Conservation (phyloP, 2,797 vertebrate species). For the Pteronotus mesoamericanus region DNA sequence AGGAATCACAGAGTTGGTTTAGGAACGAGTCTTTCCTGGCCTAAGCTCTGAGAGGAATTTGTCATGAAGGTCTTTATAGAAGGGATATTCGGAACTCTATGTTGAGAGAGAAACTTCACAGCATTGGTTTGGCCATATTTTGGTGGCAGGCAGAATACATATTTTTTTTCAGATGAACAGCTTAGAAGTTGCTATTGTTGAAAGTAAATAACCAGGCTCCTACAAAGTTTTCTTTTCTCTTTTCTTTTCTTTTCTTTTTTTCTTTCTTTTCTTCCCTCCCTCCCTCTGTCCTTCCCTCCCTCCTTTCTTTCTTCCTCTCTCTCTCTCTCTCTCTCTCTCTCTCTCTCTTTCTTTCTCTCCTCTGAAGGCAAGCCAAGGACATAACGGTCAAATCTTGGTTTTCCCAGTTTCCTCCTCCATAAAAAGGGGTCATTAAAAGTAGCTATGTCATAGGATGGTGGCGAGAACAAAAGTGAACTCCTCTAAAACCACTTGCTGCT, state of each 20-base stretch:
- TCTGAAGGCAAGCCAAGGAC: not conserved
- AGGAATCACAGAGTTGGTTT: not conserved
- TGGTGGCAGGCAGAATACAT: not conserved
- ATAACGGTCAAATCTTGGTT: not conserved
- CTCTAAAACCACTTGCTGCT: not conserved
- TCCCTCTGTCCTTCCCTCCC: not conserved
- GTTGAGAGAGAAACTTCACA: not conserved
- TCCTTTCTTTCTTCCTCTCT: too few species aligned
- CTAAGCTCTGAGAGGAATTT: not conserved
- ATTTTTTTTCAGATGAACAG: not conserved
- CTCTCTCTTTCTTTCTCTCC: not conserved
- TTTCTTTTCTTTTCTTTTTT: not conserved
- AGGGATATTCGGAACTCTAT: not conserved
- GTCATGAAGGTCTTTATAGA: not conserved
- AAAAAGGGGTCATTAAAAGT: not conserved
- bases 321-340: not conserved
- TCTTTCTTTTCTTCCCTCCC: too few species aligned
- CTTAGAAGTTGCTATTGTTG: constrained; percentile 22
- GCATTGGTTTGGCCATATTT: not conserved
- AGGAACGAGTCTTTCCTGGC: constrained; percentile 5
- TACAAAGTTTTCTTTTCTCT: not conserved
- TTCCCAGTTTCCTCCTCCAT: not conserved
- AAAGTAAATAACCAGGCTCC: not conserved
- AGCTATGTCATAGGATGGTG: not conserved
- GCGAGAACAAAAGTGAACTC: not conserved